Base-by-base conservation (phyloP, 2,113 vertebrate genomes). In the Microtus montanus region DNA sequence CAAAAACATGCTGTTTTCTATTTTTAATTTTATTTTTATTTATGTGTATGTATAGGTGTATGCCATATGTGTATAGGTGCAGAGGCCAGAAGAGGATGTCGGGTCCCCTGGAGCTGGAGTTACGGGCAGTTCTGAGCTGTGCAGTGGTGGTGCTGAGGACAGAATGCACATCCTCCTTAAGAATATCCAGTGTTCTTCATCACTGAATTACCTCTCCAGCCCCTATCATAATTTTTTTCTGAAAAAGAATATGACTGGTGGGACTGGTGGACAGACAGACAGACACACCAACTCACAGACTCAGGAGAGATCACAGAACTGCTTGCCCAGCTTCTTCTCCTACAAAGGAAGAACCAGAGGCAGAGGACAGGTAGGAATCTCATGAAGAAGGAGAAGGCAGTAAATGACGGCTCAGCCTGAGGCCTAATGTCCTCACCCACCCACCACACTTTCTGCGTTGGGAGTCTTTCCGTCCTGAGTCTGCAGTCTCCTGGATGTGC, bases 401-500 rank as follows among this genome's bases (percentile, higher is more conserved):
- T 75, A 64, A 89, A 47, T 22, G 41, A 52, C 22, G 3, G 17
- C 12, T 71, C n/a, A 63, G 82, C 86, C 33, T 38, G 88, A 94
- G 89, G 82, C n/a, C 84, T 38, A 7, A 8, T 78, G 54, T 22
- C 47, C 73, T 52, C 68, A 20, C 15, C 2, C 49, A 17, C 15
- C 2, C 49, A 33, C 6, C 26, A 47, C 2, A 70, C 24, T n/a
- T 74, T 95, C 83, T 74, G 54, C 11, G 20, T 28, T 84, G 20
- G n/a, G 38, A n/a, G 54, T 58, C 49, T 64, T 28, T 75, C 11
- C 6, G 5, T 58, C 58, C 58, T 22, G 58, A 58, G 87, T 88
- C 90, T 84, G 89, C n/a, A 44, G 77, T 96, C 63, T 79, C 83
- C 14, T 38, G 95, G 88, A 70, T 49, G 66, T 26, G 13, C 9